Base-by-base conservation (phyloP, 2,888 invertebrate genomes). In the Anthoptus insignis region DNA sequence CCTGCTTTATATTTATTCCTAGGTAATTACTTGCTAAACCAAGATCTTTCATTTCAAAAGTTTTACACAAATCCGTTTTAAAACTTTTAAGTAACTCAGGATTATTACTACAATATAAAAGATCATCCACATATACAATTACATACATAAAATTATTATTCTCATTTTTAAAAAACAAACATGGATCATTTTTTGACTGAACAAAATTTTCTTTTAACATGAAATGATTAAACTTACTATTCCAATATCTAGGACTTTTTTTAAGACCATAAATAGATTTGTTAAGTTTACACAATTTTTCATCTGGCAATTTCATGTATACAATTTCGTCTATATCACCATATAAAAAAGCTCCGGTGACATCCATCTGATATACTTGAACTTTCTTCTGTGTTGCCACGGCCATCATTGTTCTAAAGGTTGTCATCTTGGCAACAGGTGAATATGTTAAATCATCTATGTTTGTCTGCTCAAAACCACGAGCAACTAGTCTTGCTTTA, bases 401-500 rank as follows among this genome's bases (percentile, higher is more conserved):
- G 22, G 53, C n/a, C 37, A 68, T 58, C 66, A 69, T 68, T 0
- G 72, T 4, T 34, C 70, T 70, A 59, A 74, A 61, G 8, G 71
- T 71, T 8, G 70, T 45, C 13, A 74, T 56, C 21, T 71, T 72
- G 4, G 66, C 70, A 7, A 73, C 69, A 14, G 72, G 71, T 1
- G 73, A 68, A 67, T 73, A 74, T 54, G 27, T 19, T 1, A 65
- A 53, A 54, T 68, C 56, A n/a, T 72, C 42, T 2, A 34, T 16
- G 58, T 68, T 53, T 47, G 68, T 32, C 57, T 75, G 74, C 34
- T 76, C 68, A 57, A 75, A 75, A 0, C 73, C 75, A 19, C 73
- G 59, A 3, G 75, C 75, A 0, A 76, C 76, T 53, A 77, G 49
- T 14, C 73, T 72, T 32, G 76, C 75, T 53, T 76, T 74, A 59